These are phyloP conservation scores for Dione juno DNA, from an alignment of 2,888 invertebrate genomes.

Conservation along the genomic window DNA sequence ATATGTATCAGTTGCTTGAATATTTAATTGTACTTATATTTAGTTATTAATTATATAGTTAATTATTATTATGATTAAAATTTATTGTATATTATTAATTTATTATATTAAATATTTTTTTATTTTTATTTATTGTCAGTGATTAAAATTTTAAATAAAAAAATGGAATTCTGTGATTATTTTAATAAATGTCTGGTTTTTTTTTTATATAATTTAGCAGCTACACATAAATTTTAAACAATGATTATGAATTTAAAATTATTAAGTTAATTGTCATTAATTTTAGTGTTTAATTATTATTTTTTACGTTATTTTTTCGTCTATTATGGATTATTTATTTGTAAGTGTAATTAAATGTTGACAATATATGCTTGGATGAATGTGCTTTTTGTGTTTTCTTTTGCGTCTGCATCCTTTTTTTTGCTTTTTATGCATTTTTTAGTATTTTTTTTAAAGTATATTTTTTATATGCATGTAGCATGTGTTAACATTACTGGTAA, in stretches of 20 bases:
- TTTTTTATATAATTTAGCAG: constrained; percentile 17
- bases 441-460: constrained; percentile 23
- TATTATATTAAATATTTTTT: background rate
- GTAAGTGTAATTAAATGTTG: constrained; percentile 72
- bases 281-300: constrained; percentile 34
- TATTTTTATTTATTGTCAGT: background rate
- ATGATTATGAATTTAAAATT: constrained; percentile 28
- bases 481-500: background rate
- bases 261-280: constrained; percentile 35
- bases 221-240: constrained; percentile 23
- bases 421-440: constrained; percentile 28
- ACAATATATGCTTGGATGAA: constrained; percentile 78
- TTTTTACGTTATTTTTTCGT: constrained; percentile 48
- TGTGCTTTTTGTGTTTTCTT: constrained; percentile 66
- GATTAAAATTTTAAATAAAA: background rate
- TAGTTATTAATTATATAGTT: background rate
- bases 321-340: constrained; percentile 67
- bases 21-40: constrained; percentile 10
- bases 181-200: constrained; percentile 5
- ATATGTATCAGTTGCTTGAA: background rate
- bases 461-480: constrained; percentile 19
- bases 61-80: background rate
- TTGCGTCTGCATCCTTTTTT: constrained; percentile 47
- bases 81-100: constrained; percentile 14
- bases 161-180: background rate